These are phyloP conservation scores for Colletes collaris DNA, from an alignment of 2,888 invertebrate genomes.

Conservation along the genomic window DNA sequence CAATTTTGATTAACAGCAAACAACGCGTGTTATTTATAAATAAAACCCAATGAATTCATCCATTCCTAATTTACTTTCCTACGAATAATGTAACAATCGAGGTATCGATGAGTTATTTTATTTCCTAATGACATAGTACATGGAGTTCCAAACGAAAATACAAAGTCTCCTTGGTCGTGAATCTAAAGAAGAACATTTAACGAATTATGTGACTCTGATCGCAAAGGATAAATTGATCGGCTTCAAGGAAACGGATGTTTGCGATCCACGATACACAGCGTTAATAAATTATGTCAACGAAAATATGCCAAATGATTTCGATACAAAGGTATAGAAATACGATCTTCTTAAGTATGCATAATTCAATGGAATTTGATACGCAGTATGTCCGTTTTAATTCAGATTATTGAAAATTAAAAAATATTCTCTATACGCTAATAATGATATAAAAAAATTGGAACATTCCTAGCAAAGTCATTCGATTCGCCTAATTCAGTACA, in stretches of 20 bases:
- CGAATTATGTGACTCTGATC: slow-evolving; percentile 65
- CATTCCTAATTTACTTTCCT: no score
- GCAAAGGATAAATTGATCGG: slow-evolving; percentile 69
- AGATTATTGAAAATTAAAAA: no score
- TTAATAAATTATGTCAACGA: slow-evolving; percentile 71
- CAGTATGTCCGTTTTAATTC: no score
- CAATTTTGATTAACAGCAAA: not conserved
- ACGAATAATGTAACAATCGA: no score
- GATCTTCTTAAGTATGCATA: not conserved
- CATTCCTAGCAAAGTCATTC: no score
- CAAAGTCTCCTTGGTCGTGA: slow-evolving; percentile 69
- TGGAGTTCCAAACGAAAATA: slow-evolving; percentile 72
- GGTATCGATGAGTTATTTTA: not conserved
- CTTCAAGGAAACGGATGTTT: slow-evolving; percentile 64
- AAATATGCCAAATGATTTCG: slow-evolving; percentile 68
- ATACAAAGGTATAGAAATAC: slow-evolving; percentile 65
- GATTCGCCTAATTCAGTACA: no score
- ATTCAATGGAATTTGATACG: no score
- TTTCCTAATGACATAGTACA: slow-evolving; percentile 63
- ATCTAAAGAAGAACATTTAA: slow-evolving; percentile 70
- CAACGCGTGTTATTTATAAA: no score
- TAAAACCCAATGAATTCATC: no score
- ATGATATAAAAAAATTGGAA: no score
- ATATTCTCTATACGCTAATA: no score
- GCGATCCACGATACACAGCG: slow-evolving; percentile 72